These are phyloP conservation scores for Halichoeres trimaculatus DNA, from an alignment of 2,113 vertebrate genomes.

Conservation along the genomic window DNA sequence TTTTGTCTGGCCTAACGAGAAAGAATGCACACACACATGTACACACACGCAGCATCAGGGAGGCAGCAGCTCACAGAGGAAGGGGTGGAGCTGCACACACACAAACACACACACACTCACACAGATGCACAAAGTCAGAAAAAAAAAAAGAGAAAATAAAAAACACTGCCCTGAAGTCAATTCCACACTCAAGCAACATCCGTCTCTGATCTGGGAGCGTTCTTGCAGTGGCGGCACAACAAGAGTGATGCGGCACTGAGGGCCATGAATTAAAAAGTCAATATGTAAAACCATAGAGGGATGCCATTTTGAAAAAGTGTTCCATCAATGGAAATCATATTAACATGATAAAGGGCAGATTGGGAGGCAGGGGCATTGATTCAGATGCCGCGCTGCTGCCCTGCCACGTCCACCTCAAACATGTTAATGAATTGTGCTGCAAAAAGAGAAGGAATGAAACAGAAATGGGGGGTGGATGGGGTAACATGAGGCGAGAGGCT, in stretches of 20 bases:
- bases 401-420: constrained; percentile 68
- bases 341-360: constrained; percentile 85
- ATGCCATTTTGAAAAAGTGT: constrained; percentile 82
- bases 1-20: constrained; percentile 42
- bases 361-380: constrained; percentile 80
- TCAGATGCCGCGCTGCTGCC: constrained; percentile 53
- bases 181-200: constrained; percentile 73
- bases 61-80: constrained; percentile 29
- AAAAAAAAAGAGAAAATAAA: constrained; percentile 33
- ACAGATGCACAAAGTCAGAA: constrained; percentile 26
- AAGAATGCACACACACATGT: constrained; percentile 5
- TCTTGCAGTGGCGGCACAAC: constrained; percentile 64
- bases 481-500: not conserved
- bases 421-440: constrained; percentile 76
- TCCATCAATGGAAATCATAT: constrained; percentile 85
- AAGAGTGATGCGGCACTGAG: constrained; percentile 76
- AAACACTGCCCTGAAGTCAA: constrained; percentile 70
- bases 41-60: constrained; percentile 33
- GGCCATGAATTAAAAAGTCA: constrained; percentile 76
- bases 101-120: constrained; percentile 23
- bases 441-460: constrained; percentile 9
- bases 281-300: constrained; percentile 82
- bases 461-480: not conserved
- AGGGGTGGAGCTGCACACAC: constrained; percentile 41
- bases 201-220: constrained; percentile 67